Evolutionary conservation across 2,888 invertebrate genomes (phyloP).

Genomic region (Drosophila anomelani): DNA sequence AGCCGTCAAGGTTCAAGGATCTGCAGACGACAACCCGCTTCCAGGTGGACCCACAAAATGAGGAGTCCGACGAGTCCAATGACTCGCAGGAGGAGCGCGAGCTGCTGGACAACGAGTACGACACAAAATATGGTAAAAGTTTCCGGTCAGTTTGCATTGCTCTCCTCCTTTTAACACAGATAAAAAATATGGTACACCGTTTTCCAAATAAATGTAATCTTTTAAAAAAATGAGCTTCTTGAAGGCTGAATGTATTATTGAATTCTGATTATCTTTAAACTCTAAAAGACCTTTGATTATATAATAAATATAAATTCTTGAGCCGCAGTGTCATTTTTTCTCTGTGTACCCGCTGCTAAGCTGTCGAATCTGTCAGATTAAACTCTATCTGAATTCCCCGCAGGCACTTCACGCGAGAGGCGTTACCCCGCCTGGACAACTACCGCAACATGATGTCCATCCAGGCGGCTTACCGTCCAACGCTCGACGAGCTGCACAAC

Average conservation of each 20-base stretch:
- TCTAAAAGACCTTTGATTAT: background rate
- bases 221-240: background rate
- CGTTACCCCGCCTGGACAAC: slow-evolving; percentile 93
- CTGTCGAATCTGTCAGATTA: slow-evolving; percentile 9
- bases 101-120: slow-evolving; percentile 86
- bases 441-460: slow-evolving; percentile 95
- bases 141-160: slow-evolving; percentile 87
- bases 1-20: slow-evolving; percentile 87
- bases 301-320: too few species aligned
- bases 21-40: slow-evolving; percentile 87
- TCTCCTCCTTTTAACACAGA: slow-evolving; percentile 7
- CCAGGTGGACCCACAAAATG: slow-evolving; percentile 85
- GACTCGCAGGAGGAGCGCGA: slow-evolving; percentile 85
- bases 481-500: slow-evolving; percentile 95
- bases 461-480: slow-evolving; percentile 94
- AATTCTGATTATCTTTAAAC: background rate
- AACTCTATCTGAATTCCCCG: slow-evolving; percentile 1
- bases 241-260: background rate
- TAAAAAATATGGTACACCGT: background rate
- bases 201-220: background rate
- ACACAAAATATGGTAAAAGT: slow-evolving; percentile 91
- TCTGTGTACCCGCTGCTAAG: slow-evolving; percentile 5
- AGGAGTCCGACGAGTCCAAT: slow-evolving; percentile 85
- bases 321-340: background rate
- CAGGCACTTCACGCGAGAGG: slow-evolving; percentile 94